Evolutionary conservation across 2,888 invertebrate species (phyloP).

Genomic region (Caenorhabditis imperialis): DNA sequence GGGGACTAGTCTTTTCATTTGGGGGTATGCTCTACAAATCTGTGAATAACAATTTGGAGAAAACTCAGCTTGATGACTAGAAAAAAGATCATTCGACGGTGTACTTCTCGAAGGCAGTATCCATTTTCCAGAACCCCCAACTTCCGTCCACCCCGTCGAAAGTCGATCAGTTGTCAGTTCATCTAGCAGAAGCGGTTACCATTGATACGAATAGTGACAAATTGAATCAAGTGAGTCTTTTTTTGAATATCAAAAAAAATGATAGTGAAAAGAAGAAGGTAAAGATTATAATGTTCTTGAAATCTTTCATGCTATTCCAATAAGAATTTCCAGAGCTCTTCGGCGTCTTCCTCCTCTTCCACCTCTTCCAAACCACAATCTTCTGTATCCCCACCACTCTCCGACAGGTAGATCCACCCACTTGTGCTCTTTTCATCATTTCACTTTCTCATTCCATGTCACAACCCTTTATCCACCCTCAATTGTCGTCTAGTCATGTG

Average conservation of each 20-base stretch:
- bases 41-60: not conserved
- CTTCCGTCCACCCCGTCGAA: conserved; percentile 16
- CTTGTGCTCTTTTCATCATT: not conserved
- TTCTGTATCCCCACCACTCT: conserved; percentile 41
- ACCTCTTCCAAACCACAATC: conserved; percentile 35
- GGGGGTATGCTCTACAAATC: no score
- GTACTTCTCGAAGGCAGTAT: no score
- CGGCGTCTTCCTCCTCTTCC: conserved; percentile 3
- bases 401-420: conserved; percentile 41
- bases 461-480: not conserved
- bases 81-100: not conserved
- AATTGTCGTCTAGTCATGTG: not conserved
- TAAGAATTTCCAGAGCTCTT: conserved; percentile 11
- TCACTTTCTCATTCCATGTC: no score
- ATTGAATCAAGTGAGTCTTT: conserved; percentile 26
- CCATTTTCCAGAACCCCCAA: conserved; percentile 45
- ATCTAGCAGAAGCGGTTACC: conserved; percentile 7
- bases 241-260: not conserved
- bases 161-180: no score
- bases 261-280: not conserved
- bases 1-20: no score
- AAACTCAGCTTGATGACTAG: not conserved
- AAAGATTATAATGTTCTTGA: not conserved
- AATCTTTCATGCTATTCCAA: not conserved
- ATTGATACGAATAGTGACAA: conserved; percentile 43